These are phyloP conservation scores for Diabrotica undecimpunctata DNA, from an alignment of 1,140 invertebrate species.

Conservation along the genomic window DNA sequence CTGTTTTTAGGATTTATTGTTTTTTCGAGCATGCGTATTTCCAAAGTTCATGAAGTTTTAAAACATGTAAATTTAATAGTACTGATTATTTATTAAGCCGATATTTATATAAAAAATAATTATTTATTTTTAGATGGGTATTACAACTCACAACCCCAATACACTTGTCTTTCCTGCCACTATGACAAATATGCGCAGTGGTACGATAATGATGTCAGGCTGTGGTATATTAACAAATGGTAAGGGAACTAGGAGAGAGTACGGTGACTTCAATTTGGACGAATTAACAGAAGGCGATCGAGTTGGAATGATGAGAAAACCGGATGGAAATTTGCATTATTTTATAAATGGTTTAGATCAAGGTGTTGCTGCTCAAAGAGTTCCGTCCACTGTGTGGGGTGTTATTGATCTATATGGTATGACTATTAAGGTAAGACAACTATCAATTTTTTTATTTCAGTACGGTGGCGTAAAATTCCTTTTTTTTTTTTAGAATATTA, in stretches of 20 bases:
- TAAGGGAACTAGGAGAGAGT: slow-evolving; percentile 86
- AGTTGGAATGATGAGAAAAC: slow-evolving; percentile 80
- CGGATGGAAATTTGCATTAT: slow-evolving; percentile 83
- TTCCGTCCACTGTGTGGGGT: slow-evolving; percentile 79
- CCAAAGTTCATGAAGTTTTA: too few relatives aligned
- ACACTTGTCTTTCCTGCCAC: slow-evolving; percentile 90
- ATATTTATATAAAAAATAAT: not conserved
- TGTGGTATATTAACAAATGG: slow-evolving; percentile 93
- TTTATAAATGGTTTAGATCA: slow-evolving; percentile 92
- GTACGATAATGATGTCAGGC: slow-evolving; percentile 96
- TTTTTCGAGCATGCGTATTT: too few relatives aligned
- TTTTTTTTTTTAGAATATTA: too few relatives aligned
- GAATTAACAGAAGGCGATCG: slow-evolving; percentile 87
- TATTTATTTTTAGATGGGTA: slow-evolving; percentile 64
- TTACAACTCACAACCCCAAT: slow-evolving; percentile 89
- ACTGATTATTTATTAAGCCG: too few relatives aligned
- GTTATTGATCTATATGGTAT: slow-evolving; percentile 95
- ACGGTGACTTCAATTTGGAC: slow-evolving; percentile 92
- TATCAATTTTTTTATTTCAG: not conserved
- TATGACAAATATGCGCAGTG: slow-evolving; percentile 94
- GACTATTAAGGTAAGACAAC: slow-evolving; percentile 78
- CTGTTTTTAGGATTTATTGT: too few relatives aligned
- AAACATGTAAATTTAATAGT: too few relatives aligned
- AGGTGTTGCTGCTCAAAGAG: slow-evolving; percentile 77
- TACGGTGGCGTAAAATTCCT: too few relatives aligned